Conservation (phyloP, 2,113 vertebrate genomes). For the Regulus satrapa region DNA sequence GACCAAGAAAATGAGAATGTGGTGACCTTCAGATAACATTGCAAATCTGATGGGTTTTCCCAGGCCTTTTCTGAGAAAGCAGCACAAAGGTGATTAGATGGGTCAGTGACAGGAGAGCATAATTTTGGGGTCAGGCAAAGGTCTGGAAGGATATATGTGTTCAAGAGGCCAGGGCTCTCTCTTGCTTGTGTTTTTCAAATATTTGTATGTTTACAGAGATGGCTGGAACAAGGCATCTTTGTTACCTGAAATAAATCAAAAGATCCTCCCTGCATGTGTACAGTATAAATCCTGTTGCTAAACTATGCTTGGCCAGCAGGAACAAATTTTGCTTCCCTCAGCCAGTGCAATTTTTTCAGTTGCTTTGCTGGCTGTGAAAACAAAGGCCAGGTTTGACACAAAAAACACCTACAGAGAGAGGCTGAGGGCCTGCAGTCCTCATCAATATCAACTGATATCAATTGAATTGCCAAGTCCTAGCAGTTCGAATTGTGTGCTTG, state of each 20-base stretch:
- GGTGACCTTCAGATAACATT: conserved; percentile 32
- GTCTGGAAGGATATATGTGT: conserved; percentile 18
- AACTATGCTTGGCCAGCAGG: neutral
- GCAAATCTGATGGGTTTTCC: conserved; percentile 34
- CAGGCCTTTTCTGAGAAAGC: conserved; percentile 27
- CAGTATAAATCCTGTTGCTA: neutral
- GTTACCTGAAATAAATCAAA: conserved; percentile 14
- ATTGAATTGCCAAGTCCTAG: neutral
- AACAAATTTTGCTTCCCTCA: neutral
- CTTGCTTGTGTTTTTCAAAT: conserved; percentile 1
- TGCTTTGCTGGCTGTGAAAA: neutral
- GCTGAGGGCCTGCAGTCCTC: neutral
- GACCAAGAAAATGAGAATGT: conserved; percentile 1
- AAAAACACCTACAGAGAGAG: neutral
- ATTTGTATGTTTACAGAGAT: neutral
- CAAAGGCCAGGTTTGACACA: neutral
- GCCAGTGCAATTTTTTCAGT: neutral
- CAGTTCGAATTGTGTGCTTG: neutral
- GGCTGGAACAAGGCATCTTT: neutral
- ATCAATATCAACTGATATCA: neutral
- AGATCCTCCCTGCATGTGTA: neutral
- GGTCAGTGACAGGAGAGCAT: conserved; percentile 16
- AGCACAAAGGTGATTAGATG: conserved; percentile 50
- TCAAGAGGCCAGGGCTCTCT: neutral
- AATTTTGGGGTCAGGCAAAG: conserved; percentile 42